Percentiles rank a stretch among this genome's conserved stretches.
phyloP scores from a whole-genome alignment of 2,113 vertebrate genomes.

The Mirounga angustirostris region DNA sequence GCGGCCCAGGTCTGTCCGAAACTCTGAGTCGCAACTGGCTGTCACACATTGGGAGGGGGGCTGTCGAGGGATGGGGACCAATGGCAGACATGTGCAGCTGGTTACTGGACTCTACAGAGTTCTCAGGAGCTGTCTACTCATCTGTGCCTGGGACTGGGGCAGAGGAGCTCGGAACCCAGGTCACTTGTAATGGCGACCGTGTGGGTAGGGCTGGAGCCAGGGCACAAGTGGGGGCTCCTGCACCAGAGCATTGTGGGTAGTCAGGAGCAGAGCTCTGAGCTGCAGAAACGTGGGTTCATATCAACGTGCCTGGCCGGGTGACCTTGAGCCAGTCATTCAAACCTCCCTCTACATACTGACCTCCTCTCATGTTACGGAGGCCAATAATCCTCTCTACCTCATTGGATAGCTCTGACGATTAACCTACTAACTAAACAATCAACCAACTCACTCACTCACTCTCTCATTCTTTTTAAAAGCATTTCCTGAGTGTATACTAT shows the following conservation, averaged over 20 bases:
- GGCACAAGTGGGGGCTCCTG: not conserved
- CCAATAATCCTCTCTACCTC: not conserved
- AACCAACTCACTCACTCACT: not conserved
- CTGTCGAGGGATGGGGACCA: not conserved
- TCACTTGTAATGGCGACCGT: not conserved
- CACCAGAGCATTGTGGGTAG: too few species aligned
- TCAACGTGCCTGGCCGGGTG: too few species aligned
- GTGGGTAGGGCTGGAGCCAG: not conserved
- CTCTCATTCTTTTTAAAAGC: not conserved
- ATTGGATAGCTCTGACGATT: not conserved
- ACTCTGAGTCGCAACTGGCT: not conserved
- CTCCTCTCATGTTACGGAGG: not conserved
- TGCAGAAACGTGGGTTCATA: not conserved
- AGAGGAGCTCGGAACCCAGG: not conserved
- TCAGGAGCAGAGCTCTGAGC: not conserved
- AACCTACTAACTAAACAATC: too few species aligned
- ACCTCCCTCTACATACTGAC: too few species aligned
- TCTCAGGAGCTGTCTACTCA: not conserved
- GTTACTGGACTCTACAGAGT: too few species aligned
- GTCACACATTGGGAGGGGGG: not conserved
- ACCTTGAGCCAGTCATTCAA: not conserved
- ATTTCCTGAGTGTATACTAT: not conserved
- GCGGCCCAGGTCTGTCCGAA: not conserved
- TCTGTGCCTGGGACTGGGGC: not conserved
- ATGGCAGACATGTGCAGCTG: rapidly evolving